Evolutionary conservation across 1,140 invertebrate genomes (phyloP).

Genomic region (Lepidostoma basale): DNA sequence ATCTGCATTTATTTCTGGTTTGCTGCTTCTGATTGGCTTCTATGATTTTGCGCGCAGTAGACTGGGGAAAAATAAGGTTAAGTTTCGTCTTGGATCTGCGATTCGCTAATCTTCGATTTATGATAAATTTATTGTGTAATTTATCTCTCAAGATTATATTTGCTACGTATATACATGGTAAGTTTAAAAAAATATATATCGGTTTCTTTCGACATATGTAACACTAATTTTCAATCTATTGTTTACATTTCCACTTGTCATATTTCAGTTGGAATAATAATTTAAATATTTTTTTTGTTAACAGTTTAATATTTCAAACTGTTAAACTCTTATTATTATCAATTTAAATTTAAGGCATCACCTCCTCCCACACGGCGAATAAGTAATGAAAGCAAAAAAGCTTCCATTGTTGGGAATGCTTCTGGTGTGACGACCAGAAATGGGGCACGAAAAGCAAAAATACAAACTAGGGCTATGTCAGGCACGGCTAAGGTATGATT

Average conservation of each 20-base stretch:
- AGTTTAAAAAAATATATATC: constrained; percentile 6
- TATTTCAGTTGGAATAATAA: constrained; percentile 15
- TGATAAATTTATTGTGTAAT: constrained; percentile 3
- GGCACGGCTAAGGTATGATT: constrained; percentile 54
- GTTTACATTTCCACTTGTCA: constrained; percentile 36
- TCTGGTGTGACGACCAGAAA: constrained; percentile 61
- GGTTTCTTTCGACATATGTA: not conserved
- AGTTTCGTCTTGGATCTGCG: not conserved
- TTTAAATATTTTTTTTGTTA: not conserved
- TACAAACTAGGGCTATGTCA: constrained; percentile 65
- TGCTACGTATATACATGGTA: constrained; percentile 17
- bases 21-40: not conserved
- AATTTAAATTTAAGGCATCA: constrained; percentile 49
- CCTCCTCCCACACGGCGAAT: constrained; percentile 51
- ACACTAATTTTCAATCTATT: no score
- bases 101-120: not conserved
- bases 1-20: constrained; percentile 11
- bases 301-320: no score
- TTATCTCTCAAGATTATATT: constrained; percentile 6
- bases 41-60: not conserved
- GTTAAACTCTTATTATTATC: no score
- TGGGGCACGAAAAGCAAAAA: constrained; percentile 65
- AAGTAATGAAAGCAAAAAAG: constrained; percentile 53
- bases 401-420: constrained; percentile 46
- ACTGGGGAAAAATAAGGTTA: constrained; percentile 1